Conservation (phyloP, 2,888 invertebrate genomes). For the Eilema griseolum region DNA sequence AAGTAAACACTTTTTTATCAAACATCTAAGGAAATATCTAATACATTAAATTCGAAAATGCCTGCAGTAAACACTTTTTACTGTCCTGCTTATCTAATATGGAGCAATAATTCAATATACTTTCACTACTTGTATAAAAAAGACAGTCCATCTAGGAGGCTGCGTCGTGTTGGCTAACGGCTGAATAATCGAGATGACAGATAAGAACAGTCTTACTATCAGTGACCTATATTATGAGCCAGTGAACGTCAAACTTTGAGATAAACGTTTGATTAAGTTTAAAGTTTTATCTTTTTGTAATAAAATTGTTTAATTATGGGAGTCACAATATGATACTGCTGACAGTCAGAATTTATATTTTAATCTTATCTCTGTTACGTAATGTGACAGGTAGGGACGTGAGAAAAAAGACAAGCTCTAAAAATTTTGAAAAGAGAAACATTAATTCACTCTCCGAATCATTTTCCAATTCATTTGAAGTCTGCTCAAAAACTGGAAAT, state of each 20-base stretch:
- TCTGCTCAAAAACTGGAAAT: no score
- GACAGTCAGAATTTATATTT: neutral
- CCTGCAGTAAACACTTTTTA: neutral
- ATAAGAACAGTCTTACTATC: slow-evolving; percentile 59
- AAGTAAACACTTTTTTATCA: neutral
- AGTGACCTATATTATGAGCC: slow-evolving; percentile 54
- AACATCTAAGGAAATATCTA: neutral
- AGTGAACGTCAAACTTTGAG: slow-evolving; percentile 41
- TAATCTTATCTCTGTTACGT: no score
- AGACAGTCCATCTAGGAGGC: slow-evolving; percentile 38
- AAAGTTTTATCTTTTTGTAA: neutral
- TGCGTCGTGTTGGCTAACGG: slow-evolving; percentile 50
- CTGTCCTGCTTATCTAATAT: neutral
- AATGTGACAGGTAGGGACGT: neutral
- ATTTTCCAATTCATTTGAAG: no score
- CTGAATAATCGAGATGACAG: slow-evolving; percentile 53
- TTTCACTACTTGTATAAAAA: slow-evolving; percentile 48
- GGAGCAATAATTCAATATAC: slow-evolving; percentile 30
- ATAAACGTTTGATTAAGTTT: neutral
- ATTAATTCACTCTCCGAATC: no score
- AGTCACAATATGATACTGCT: neutral
- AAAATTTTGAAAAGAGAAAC: no score
- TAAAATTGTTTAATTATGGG: neutral
- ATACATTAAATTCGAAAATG: slow-evolving; percentile 3
- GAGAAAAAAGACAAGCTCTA: neutral